Conservation (phyloP, 2,888 invertebrate species). For the Lycophotia porphyrea region DNA sequence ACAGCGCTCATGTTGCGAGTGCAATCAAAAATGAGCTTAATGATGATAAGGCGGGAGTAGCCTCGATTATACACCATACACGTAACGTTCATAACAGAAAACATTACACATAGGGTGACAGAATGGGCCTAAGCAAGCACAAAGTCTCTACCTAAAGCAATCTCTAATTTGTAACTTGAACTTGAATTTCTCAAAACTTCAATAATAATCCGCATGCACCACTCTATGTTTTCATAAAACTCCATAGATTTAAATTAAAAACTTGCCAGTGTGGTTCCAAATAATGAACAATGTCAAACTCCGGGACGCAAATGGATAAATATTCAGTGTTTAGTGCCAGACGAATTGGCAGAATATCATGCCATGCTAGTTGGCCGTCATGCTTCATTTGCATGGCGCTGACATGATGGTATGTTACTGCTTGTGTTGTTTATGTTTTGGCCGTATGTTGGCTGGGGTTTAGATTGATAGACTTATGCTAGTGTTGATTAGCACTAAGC, state of each 20-base stretch:
- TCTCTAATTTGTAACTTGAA: background rate
- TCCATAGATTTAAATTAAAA: conserved; percentile 75
- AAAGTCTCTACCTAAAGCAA: too few relatives aligned
- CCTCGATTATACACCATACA: too few relatives aligned
- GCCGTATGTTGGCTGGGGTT: background rate
- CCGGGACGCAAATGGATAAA: conserved; percentile 67
- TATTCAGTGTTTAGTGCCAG: conserved; percentile 65
- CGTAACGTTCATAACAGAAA: too few relatives aligned
- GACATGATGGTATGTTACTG: background rate
- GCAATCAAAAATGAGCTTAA: too few relatives aligned
- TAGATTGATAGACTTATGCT: background rate
- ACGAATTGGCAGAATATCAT: conserved; percentile 37
- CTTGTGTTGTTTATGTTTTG: background rate
- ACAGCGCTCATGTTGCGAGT: too few relatives aligned
- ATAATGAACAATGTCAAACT: conserved; percentile 73
- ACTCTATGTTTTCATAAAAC: conserved; percentile 9
- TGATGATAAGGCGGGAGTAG: too few relatives aligned
- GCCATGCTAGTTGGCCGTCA: background rate
- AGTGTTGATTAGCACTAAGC: background rate
- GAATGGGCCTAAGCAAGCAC: too few relatives aligned
- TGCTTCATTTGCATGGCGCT: conserved; percentile 9
- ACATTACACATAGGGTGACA: too few relatives aligned
- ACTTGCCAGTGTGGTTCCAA: conserved; percentile 60
- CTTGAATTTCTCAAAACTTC: background rate
- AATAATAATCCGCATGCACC: conserved; percentile 8